These are phyloP conservation scores for Pseudolaguvia tuberculata DNA, from an alignment of 2,113 vertebrate genomes.

Conservation along the genomic window DNA sequence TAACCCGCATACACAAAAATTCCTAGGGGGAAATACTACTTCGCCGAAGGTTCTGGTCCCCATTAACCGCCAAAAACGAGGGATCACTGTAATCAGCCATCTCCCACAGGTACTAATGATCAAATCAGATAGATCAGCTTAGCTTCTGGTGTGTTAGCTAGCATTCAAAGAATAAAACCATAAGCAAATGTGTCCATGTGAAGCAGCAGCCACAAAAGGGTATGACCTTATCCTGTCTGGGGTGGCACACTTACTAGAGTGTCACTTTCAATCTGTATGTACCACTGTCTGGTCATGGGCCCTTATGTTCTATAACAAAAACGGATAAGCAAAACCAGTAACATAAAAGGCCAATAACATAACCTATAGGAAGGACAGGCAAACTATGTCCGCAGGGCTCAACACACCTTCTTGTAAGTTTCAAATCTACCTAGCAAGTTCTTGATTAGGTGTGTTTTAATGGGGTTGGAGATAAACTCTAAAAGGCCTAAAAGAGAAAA, in stretches of 20 bases:
- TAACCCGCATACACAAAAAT: no score
- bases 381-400: no score
- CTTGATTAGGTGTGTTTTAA: no score
- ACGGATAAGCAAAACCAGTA: not conserved
- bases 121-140: not conserved
- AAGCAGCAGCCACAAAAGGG: not conserved
- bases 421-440: no score
- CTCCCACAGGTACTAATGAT: not conserved
- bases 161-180: not conserved
- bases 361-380: no score
- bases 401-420: no score
- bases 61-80: no score
- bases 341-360: not conserved
- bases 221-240: constrained; percentile 11
- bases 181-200: not conserved
- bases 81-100: not conserved
- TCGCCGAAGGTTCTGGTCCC: no score
- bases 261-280: not conserved
- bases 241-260: no score
- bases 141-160: constrained; percentile 7
- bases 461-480: no score
- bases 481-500: no score
- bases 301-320: not conserved
- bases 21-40: no score
- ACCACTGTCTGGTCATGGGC: not conserved